Evolutionary conservation across 2,113 vertebrate species (phyloP).

Genomic region (Ranitomeya variabilis): DNA sequence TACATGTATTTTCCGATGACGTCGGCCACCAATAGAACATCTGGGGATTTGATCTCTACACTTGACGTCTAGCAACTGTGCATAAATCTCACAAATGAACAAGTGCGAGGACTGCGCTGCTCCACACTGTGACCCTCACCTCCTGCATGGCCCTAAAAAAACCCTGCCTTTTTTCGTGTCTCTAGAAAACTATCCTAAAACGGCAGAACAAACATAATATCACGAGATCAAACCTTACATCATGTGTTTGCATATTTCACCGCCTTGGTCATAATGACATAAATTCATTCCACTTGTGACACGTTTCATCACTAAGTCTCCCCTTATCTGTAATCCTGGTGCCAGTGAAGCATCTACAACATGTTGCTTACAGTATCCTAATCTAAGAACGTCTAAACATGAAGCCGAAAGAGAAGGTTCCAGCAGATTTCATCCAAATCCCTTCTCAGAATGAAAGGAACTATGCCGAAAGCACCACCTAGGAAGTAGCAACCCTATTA

Average conservation of each 20-base stretch:
- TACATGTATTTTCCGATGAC: conserved; percentile 32
- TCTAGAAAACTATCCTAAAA: not conserved
- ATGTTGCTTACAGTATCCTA: conserved; percentile 18
- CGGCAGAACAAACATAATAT: not conserved
- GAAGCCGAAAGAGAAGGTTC: not conserved
- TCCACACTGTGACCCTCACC: not conserved
- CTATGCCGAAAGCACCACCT: no score
- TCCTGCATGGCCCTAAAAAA: not conserved
- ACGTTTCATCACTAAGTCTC: not conserved
- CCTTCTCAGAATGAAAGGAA: not conserved
- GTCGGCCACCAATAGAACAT: conserved; percentile 16
- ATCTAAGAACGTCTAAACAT: conserved; percentile 21
- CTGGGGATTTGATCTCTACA: conserved; percentile 10
- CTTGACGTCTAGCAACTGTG: conserved; percentile 37
- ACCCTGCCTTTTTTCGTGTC: not conserved
- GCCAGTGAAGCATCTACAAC: conserved; percentile 18
- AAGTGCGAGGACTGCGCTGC: not conserved
- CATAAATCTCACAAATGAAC: conserved; percentile 29
- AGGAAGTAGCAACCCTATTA: no score
- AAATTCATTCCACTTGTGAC: conserved; percentile 26
- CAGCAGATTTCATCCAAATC: not conserved
- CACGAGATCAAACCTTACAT: not conserved
- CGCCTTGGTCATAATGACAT: not conserved
- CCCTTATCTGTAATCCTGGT: conserved; percentile 14
- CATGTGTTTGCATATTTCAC: conserved; percentile 17